These are phyloP conservation scores for Tinea pellionella DNA, from an alignment of 2,888 invertebrate genomes.

Conservation along the genomic window DNA sequence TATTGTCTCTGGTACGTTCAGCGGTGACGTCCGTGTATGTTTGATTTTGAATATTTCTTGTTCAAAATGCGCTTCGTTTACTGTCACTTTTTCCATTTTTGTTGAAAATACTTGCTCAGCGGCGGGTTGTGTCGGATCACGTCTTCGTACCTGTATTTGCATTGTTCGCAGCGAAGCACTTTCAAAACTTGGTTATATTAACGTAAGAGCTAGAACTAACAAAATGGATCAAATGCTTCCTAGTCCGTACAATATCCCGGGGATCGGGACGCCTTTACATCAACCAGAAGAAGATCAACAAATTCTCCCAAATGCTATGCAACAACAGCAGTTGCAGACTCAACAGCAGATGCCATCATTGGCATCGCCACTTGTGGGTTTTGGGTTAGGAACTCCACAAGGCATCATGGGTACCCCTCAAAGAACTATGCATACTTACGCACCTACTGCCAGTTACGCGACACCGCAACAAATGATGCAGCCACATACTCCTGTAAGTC, in stretches of 20 bases:
- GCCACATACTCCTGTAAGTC: slow-evolving; percentile 86
- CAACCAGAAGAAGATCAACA: slow-evolving; percentile 93
- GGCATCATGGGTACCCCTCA: slow-evolving; percentile 76
- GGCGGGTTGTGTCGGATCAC: too few species aligned
- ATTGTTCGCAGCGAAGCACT: too few species aligned
- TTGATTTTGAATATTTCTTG: too few species aligned
- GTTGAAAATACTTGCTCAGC: too few species aligned
- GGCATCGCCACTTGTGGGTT: slow-evolving; percentile 71
- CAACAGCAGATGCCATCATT: slow-evolving; percentile 75
- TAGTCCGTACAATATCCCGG: slow-evolving; percentile 90
- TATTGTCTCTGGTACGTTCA: too few species aligned
- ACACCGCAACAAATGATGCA: slow-evolving; percentile 90
- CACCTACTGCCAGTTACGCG: slow-evolving; percentile 79
- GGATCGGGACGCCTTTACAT: slow-evolving; percentile 90
- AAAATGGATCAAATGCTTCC: slow-evolving; percentile 92
- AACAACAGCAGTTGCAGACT: slow-evolving; percentile 81
- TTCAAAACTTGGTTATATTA: too few species aligned
- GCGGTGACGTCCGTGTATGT: not conserved
- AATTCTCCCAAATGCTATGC: slow-evolving; percentile 86
- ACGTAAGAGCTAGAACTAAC: too few species aligned
- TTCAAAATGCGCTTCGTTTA: too few species aligned
- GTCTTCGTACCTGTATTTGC: too few species aligned
- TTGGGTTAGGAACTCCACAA: slow-evolving; percentile 45
- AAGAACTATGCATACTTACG: slow-evolving; percentile 80
- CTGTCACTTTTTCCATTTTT: too few species aligned